Evolutionary conservation across 2,113 vertebrate genomes (phyloP).

Genomic region (Sprattus sprattus): DNA sequence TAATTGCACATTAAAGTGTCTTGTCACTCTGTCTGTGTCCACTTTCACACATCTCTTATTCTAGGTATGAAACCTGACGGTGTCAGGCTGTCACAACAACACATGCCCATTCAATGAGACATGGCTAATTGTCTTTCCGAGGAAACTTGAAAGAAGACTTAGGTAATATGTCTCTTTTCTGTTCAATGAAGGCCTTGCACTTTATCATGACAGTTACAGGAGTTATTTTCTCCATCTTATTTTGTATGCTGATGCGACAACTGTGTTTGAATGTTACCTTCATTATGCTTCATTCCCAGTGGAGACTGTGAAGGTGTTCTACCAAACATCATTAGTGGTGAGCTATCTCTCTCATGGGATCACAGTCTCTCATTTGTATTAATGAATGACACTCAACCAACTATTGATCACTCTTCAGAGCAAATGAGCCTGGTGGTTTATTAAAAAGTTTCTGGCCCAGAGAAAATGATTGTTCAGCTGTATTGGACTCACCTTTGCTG

Average conservation of each 20-base stretch:
- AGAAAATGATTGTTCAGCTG: background rate
- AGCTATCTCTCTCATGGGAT: background rate
- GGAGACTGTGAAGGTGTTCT: background rate
- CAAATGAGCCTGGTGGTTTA: background rate
- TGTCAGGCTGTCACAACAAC: background rate
- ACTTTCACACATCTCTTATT: background rate
- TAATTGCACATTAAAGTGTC: background rate
- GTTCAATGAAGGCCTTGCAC: background rate
- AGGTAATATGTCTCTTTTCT: background rate
- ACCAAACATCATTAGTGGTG: background rate
- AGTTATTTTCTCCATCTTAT: background rate
- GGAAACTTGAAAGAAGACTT: background rate
- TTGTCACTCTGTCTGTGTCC: background rate
- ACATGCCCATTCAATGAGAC: background rate
- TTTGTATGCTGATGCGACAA: background rate
- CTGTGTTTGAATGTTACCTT: background rate
- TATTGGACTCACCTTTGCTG: background rate
- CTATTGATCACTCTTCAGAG: conserved; percentile 3
- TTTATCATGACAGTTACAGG: background rate
- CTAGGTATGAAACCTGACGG: background rate
- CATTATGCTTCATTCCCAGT: background rate
- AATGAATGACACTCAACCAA: background rate
- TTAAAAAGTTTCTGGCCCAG: background rate
- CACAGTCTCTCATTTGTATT: conserved; percentile 11
- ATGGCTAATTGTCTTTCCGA: background rate